A percentile compares a stretch with the other conserved stretches of the same genome.
phyloP scores from a whole-genome alignment of 2,797 vertebrate species.

The Urocyon cinereoargenteus region DNA sequence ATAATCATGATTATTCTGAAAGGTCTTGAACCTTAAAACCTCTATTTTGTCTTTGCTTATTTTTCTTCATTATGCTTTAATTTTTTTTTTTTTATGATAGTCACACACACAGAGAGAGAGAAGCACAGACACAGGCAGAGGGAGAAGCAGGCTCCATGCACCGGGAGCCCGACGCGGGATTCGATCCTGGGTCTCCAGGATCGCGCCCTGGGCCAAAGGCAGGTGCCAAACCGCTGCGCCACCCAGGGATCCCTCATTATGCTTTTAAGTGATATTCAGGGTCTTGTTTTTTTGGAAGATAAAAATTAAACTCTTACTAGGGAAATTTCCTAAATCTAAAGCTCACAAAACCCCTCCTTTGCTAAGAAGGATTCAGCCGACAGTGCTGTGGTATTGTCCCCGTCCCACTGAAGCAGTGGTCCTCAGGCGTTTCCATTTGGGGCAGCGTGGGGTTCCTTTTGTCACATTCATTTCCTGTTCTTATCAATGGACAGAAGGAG shows the following conservation, averaged over 20 bases:
- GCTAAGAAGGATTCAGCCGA: not conserved
- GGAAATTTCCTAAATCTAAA: not conserved
- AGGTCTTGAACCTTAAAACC: not conserved
- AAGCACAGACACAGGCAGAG: too few species aligned
- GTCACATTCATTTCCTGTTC: not conserved
- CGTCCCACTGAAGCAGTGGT: accelerated
- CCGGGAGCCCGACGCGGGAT: too few species aligned
- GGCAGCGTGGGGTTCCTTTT: not conserved
- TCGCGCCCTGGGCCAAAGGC: too few species aligned
- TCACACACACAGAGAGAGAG: too few species aligned
- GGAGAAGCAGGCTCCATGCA: too few species aligned
- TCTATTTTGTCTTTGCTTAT: constrained; percentile 27
- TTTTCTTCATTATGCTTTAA: constrained; percentile 14
- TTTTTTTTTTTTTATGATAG: too few species aligned
- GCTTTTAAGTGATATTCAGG: not conserved
- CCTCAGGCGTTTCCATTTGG: not conserved
- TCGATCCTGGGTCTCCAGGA: too few species aligned
- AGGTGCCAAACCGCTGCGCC: too few species aligned
- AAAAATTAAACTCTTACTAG: not conserved
- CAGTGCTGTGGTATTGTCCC: not conserved
- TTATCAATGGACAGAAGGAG: not conserved
- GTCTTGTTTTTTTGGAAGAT: not conserved
- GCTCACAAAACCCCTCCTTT: accelerated
- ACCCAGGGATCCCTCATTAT: too few species aligned
- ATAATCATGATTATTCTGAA: not conserved